Evolutionary conservation across 2,113 vertebrate species (phyloP), one percentile per base, ranked within the genome.

Genomic region (Nothobranchius kuhntae): DNA sequence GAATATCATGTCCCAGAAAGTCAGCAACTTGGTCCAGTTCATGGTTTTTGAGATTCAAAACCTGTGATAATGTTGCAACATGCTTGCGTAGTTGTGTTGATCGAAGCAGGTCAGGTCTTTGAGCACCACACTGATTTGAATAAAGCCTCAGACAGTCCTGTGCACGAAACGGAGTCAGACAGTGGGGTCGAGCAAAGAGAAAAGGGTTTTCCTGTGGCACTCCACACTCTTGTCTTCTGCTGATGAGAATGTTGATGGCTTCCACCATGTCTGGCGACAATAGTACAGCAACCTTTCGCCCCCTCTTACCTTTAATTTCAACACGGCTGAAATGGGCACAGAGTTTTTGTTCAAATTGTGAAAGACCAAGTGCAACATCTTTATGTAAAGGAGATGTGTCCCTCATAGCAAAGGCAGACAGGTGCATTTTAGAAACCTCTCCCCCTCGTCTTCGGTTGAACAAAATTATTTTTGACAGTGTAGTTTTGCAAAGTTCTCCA

Each of bases 131-230:
- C 5, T 59, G 55, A 40, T 9, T 40, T 8, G 48, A 55, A 60
- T 65, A 65, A 47, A 47, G 2, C 54, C 38, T 53, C 9, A 65
- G 5, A 59, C 62, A 53, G 48, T 59, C 42, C 10, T 59, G 71
- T 65, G 44, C 64, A 48, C 64, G 54, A 35, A 61, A 74, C 6
- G 57, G 12, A 55, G 52, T 53, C 1, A 68, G 54, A 61, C 58
- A 74, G 2, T 61, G 13, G 6, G 72, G 72, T 54, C 63, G 54
- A 7, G 72, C 57, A 56, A 68, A 62, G 4, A 74, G 36, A 5
- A 62, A 62, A 9, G 0, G 13, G 38, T 62, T 74, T 9, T 7
- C 57, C 36, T 14, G 44, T 9, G 13, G 68, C 8, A 71, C 26
- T 1, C 44, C 60, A 71, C 60, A 71, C 0, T 71, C 69, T 57